Base-by-base conservation (phyloP, 2,888 invertebrate species). In the Coenonympha arcania region DNA sequence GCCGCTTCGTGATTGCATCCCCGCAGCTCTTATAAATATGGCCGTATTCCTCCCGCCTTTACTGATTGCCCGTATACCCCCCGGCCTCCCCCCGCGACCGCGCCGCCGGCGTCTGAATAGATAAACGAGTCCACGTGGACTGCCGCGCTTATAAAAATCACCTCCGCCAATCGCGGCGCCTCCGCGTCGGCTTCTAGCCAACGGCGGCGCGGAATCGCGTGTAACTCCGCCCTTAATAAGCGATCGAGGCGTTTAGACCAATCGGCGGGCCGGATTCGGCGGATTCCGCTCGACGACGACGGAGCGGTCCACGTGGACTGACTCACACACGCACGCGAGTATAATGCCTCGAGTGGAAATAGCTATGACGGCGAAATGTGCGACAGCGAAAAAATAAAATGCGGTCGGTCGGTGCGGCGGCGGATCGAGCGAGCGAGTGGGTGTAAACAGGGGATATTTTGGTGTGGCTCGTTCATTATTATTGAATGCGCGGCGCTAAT, bases 51-150 rank as follows among this genome's bases (percentile, higher is more conserved):
- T 85, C 86, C 85, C 86, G 85, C 85, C 86, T 86, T 85, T 87
- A 87, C 87, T 87, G 87, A 87, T 87, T 87, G 87, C 87, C 87
- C 87, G 85, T 87, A 87, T 87, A 86, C 87, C 85, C 85, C 83
- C 81, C 81, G 82, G 76, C 64, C 78, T 77, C 83, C 78, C 84
- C 81, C 85, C 84, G 81, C 82, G 83, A 85, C 83, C 85, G 82
- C 83, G 84, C 86, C 84, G 84, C 85, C 84, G 86, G 85, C 86
- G 85, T 86, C 86, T 86, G 87, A 87, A 87, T 87, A 87, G 87
- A 87, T 87, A 87, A 87, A 87, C 87, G 87, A 87, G 85, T 87
- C 87, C 83, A 86, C 87, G 87, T 86, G 79, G 87, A 86, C 80
- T 71, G 71, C 71, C 76, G 77, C 80, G 82, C 85, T 86, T 86